Conservation (phyloP, 1,140 invertebrate genomes). For the Calephelis virginiensis region DNA sequence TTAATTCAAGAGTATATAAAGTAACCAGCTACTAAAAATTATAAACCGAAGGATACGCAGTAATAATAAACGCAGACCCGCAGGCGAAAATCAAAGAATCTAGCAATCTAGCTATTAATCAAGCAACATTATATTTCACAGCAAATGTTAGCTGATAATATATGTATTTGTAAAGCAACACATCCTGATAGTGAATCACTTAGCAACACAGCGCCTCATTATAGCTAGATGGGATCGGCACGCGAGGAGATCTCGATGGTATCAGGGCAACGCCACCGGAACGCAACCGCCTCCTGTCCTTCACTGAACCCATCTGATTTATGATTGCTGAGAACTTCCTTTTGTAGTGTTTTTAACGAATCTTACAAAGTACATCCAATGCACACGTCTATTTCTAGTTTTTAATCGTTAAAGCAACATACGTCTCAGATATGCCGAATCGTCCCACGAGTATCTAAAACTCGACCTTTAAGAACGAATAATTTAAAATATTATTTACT, state of each 20-base stretch:
- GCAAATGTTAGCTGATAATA: slow-evolving; percentile 30
- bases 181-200: slow-evolving; percentile 35
- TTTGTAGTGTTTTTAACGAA: slow-evolving; percentile 15
- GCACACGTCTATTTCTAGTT: neutral
- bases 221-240: slow-evolving; percentile 36
- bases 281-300: slow-evolving; percentile 24
- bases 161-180: slow-evolving; percentile 33
- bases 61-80: neutral
- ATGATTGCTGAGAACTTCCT: slow-evolving; percentile 3
- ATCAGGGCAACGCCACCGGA: slow-evolving; percentile 32
- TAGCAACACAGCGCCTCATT: slow-evolving; percentile 35
- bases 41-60: too few species aligned
- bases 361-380: neutral
- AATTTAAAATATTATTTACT: too few species aligned
- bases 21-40: too few species aligned
- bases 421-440: too few species aligned
- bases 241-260: slow-evolving; percentile 33
- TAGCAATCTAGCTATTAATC: slow-evolving; percentile 11
- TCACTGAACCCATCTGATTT: slow-evolving; percentile 5
- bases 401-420: too few species aligned
- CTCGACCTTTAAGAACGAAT: too few species aligned
- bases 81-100: neutral
- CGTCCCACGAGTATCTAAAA: too few species aligned
- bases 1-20: too few species aligned
- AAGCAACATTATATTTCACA: neutral